These are phyloP conservation scores for Vulpes vulpes DNA, from an alignment of 2,113 vertebrate species.

Conservation along the genomic window DNA sequence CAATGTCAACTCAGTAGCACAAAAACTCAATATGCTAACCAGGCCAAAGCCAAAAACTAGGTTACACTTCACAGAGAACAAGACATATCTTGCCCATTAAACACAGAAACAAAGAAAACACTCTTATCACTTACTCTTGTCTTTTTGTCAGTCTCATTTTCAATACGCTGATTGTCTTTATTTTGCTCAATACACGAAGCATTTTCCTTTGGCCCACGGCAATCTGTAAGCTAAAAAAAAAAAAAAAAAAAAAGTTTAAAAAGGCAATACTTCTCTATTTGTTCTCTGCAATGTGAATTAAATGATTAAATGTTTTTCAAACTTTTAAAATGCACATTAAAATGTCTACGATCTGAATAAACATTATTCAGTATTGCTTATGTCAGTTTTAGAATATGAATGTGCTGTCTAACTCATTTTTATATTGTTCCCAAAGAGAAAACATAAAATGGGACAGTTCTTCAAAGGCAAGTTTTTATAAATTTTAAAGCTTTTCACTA, in stretches of 20 bases:
- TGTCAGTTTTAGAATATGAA: conserved; percentile 52
- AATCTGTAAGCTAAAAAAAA: conserved; percentile 85
- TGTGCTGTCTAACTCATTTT: conserved; percentile 58
- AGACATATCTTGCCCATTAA: background rate
- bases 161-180: conserved; percentile 81
- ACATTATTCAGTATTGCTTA: conserved; percentile 44
- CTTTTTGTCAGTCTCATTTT: conserved; percentile 81
- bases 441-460: conserved; percentile 65
- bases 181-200: conserved; percentile 77
- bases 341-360: conserved; percentile 39
- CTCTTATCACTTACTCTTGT: conserved; percentile 85
- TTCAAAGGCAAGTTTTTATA: conserved; percentile 48
- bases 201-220: conserved; percentile 80
- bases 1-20: background rate
- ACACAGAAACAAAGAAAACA: conserved; percentile 5
- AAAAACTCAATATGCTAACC: background rate
- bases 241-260: background rate
- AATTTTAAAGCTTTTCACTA: conserved; percentile 60
- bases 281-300: conserved; percentile 16
- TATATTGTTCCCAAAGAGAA: conserved; percentile 62
- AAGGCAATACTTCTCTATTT: conserved; percentile 20
- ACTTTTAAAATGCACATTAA: conserved; percentile 42
- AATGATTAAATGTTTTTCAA: conserved; percentile 35
- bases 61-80: background rate
- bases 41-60: conserved; percentile 17